Conservation (phyloP, 2,888 invertebrate genomes). For the Trisateles emortualis region DNA sequence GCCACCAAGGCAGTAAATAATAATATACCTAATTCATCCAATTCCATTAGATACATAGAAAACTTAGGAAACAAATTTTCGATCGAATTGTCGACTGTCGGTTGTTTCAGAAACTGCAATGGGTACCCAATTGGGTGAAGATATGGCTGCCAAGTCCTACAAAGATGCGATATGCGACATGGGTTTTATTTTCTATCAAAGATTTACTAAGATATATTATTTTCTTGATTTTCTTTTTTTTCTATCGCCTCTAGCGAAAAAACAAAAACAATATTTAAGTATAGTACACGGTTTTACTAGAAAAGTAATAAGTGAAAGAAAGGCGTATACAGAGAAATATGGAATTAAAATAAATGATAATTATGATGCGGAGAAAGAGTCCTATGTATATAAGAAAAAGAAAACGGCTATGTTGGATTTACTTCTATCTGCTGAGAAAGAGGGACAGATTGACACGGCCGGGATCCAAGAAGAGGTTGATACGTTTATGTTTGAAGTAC, state of each 20-base stretch:
- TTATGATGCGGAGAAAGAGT: slow-evolving; percentile 43
- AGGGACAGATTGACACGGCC: slow-evolving; percentile 78
- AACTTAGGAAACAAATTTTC: no score
- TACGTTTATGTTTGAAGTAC: slow-evolving; percentile 88
- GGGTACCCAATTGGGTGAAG: slow-evolving; percentile 87
- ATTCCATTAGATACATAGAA: no score
- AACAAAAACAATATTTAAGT: slow-evolving; percentile 72
- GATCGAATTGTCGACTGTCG: no score
- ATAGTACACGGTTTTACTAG: slow-evolving; percentile 73
- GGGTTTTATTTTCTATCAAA: slow-evolving; percentile 64
- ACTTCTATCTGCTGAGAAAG: slow-evolving; percentile 77
- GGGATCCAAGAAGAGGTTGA: slow-evolving; percentile 89
- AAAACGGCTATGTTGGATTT: slow-evolving; percentile 87
- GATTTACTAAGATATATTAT: slow-evolving; percentile 85
- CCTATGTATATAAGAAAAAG: slow-evolving; percentile 63
- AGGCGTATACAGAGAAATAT: slow-evolving; percentile 42
- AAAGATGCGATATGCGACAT: slow-evolving; percentile 84
- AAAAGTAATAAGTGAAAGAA: slow-evolving; percentile 67
- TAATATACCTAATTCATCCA: no score
- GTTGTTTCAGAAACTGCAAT: slow-evolving; percentile 88
- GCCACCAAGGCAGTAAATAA: neutral
- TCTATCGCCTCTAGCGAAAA: slow-evolving; percentile 75
- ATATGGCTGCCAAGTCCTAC: slow-evolving; percentile 76
- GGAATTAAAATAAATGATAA: slow-evolving; percentile 33
- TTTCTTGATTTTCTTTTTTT: slow-evolving; percentile 84